Evolutionary conservation across 2,888 invertebrate genomes (phyloP).

Genomic region (Cheilosia impressa): DNA sequence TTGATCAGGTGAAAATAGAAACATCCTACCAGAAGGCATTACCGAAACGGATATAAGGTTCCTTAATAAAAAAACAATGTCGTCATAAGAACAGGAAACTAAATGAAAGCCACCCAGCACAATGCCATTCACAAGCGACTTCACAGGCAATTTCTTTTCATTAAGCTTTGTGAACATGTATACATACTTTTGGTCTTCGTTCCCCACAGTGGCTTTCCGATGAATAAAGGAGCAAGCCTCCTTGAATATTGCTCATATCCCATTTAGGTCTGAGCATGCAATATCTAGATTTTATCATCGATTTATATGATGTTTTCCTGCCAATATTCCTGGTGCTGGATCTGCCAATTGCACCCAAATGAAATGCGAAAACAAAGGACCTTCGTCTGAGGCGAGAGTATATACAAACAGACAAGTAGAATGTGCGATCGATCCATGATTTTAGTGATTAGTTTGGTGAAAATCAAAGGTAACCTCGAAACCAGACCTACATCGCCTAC

Average conservation of each 20-base stretch:
- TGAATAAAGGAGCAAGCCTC: slow-evolving; percentile 35
- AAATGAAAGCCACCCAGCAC: slow-evolving; percentile 38
- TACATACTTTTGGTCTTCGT: slow-evolving; percentile 42
- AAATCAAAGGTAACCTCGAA: no score
- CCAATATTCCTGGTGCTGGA: slow-evolving; percentile 29
- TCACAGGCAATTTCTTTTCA: slow-evolving; percentile 73
- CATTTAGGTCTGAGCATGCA: slow-evolving; percentile 64
- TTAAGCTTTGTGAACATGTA: slow-evolving; percentile 55
- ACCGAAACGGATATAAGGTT: slow-evolving; percentile 56
- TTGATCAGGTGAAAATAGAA: slow-evolving; percentile 61
- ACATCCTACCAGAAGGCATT: slow-evolving; percentile 48
- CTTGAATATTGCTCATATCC: slow-evolving; percentile 60
- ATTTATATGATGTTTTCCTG: slow-evolving; percentile 65
- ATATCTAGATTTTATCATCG: slow-evolving; percentile 69
- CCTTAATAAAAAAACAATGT: slow-evolving; percentile 65
- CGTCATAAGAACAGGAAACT: slow-evolving; percentile 46
- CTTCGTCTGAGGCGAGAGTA: background rate
- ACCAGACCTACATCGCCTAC: no score
- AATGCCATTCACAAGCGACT: slow-evolving; percentile 49
- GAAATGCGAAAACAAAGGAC: slow-evolving; percentile 50
- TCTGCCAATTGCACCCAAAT: slow-evolving; percentile 40
- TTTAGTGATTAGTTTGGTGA: no score
- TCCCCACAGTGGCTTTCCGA: slow-evolving; percentile 51
- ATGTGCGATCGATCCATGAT: no score
- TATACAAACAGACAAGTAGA: background rate